A percentile compares a stretch with the other conserved stretches of the same genome.
Conservation (phyloP, 2,888 invertebrate genomes). For the Xylota segnis region DNA sequence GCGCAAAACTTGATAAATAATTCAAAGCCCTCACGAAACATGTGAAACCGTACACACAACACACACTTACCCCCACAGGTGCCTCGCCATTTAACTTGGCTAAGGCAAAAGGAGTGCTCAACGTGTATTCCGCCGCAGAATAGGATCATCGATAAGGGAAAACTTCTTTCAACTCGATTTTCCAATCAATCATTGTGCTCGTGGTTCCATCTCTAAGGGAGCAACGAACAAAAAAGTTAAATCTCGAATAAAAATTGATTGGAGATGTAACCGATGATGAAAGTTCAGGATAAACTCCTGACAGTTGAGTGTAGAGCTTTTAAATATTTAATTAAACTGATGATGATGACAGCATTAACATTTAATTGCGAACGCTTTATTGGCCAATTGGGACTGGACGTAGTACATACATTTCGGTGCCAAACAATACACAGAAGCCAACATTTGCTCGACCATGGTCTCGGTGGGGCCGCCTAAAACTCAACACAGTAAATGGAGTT, state of each 20-base stretch:
- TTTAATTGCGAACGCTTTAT: slow-evolving; percentile 56
- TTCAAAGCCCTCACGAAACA: slow-evolving; percentile 41
- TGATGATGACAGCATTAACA: slow-evolving; percentile 62
- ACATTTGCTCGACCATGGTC: slow-evolving; percentile 21
- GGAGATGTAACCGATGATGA: slow-evolving; percentile 27
- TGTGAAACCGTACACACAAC: slow-evolving; percentile 10
- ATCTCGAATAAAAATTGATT: slow-evolving; percentile 48
- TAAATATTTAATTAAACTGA: slow-evolving; percentile 58
- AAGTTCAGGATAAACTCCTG: slow-evolving; percentile 8
- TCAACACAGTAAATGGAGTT: slow-evolving; percentile 56
- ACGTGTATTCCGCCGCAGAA: slow-evolving; percentile 8
- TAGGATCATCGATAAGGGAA: slow-evolving; percentile 20
- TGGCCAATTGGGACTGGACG: slow-evolving; percentile 38
- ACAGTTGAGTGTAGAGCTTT: slow-evolving; percentile 1
- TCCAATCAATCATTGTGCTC: slow-evolving; percentile 49
- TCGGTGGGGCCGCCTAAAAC: slow-evolving; percentile 53
- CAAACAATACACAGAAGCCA: slow-evolving; percentile 44
- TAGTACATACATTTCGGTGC: slow-evolving; percentile 14
- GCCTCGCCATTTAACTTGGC: slow-evolving; percentile 23
- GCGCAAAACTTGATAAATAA: slow-evolving; percentile 61
- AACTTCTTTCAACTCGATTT: slow-evolving; percentile 31
- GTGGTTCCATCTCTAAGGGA: neutral
- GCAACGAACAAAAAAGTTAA: slow-evolving; percentile 21
- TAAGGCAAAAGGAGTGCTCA: neutral
- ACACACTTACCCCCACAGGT: neutral